phyloP scores from a whole-genome alignment of 2,113 vertebrate genomes.

The Gopherus evgoodei region DNA sequence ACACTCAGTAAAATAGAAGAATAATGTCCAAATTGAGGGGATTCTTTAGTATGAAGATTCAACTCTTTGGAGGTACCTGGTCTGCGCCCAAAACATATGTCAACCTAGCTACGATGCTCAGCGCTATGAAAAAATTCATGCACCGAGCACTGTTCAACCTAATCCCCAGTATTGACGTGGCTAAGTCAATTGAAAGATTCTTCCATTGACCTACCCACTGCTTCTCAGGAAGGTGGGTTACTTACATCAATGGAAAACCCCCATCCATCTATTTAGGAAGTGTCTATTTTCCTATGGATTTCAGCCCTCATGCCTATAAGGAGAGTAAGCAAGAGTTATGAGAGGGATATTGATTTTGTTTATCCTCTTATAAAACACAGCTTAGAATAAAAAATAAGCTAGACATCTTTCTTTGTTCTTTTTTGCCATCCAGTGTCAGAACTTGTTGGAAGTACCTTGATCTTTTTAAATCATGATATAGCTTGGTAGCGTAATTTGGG shows the following conservation, averaged over 20 bases:
- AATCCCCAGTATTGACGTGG: not conserved
- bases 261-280: not conserved
- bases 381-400: conserved; percentile 63
- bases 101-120: not conserved
- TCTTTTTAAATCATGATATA: conserved; percentile 59
- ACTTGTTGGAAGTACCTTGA: conserved; percentile 49
- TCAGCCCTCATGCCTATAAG: conserved; percentile 59
- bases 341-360: conserved; percentile 76
- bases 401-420: conserved; percentile 59
- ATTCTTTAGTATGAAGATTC: not conserved
- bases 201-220: not conserved
- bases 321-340: conserved; percentile 69
- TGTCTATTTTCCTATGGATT: conserved; percentile 62
- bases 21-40: not conserved
- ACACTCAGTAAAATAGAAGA: conserved; percentile 2
- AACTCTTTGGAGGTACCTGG: rapidly evolving
- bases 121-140: not conserved
- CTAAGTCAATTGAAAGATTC: not conserved
- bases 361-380: conserved; percentile 67
- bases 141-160: not conserved
- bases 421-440: conserved; percentile 51
- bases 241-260: not conserved
- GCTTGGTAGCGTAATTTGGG: not conserved
- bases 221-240: not conserved
- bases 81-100: not conserved